These are phyloP conservation scores for Sphaerophoria rueppellii DNA, from an alignment of 2,888 invertebrate genomes.

Conservation along the genomic window DNA sequence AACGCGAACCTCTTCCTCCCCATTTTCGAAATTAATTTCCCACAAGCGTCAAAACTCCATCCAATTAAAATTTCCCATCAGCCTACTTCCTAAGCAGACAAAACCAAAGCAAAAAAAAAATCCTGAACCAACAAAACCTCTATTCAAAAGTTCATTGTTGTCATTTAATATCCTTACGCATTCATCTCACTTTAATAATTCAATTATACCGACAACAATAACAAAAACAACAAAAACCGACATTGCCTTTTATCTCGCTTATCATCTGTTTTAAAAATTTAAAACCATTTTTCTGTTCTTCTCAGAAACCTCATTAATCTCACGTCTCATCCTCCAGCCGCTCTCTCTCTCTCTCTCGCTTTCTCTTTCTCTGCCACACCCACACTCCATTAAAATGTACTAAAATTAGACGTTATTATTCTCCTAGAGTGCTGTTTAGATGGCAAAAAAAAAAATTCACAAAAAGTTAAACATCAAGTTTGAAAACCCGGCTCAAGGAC, in stretches of 20 bases:
- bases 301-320: constrained; percentile 49
- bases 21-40: background rate
- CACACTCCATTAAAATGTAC: constrained; percentile 48
- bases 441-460: background rate
- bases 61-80: constrained; percentile 4
- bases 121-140: background rate
- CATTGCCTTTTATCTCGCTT: constrained; percentile 15
- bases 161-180: background rate
- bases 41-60: background rate
- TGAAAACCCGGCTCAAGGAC: constrained; percentile 28
- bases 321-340: too few species aligned
- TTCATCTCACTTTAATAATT: constrained; percentile 36
- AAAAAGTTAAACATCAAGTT: constrained; percentile 49
- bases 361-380: background rate
- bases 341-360: too few species aligned
- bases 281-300: constrained; percentile 38
- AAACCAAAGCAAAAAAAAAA: background rate
- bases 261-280: constrained; percentile 27
- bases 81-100: background rate
- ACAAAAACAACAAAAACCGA: background rate
- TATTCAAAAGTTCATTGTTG: constrained; percentile 13
- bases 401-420: constrained; percentile 28
- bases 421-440: background rate
- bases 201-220: constrained; percentile 4
- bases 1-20: background rate